Evolutionary conservation across 2,797 vertebrate species (phyloP), one percentile per base, ranked within the genome.

Genomic region (Amblyraja radiata): DNA sequence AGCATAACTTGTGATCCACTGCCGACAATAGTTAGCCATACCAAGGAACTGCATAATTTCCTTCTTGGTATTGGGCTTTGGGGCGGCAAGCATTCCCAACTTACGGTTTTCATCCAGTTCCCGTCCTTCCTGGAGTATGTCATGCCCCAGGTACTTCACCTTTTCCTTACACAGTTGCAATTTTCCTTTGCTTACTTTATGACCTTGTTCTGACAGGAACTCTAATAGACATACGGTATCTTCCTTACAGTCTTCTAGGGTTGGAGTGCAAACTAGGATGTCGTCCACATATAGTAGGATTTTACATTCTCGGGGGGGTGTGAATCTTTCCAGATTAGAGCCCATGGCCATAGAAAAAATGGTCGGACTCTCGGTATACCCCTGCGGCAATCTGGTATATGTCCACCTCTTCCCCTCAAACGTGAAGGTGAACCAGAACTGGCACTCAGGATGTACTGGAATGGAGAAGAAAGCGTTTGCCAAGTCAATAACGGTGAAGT

Each of bases 401-500:
- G 93, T 93, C 25, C 61, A 93, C 11, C 6, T 23, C 23, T 88
- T 93, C 9, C 80, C 80, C 1, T 74, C 28, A 77, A 93, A 93
- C 6, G 61, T 46, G 25, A 93, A 93, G 0, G 90, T 65, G 76
- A 93, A 93, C 93, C 93, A 93, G 32, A 39, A 93, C 32, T 86
- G 91, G 11, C 32, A 86, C 25, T 93, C 61, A 11, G 21, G 6
- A 6, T 93, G 46, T 4, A 93, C 91, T 13, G 79, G 93, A 7
- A 93, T 83, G 25, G 13, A 36, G 54, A 93, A 93, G 36, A 93
- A 93, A 1, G 83, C 93, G 65, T 93, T 93, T 14, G 81, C 63
- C 16, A 93, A n/a, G 23, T 93, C 93, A 1, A 93, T 77, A 71
- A 93, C 93, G 23, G 81, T 39, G 39, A 93, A 93, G 2, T n/a